A percentile compares a stretch with the other conserved stretches of the same genome.
Conservation (phyloP, 2,797 vertebrate genomes). For the Sebastes taczanowskii region DNA sequence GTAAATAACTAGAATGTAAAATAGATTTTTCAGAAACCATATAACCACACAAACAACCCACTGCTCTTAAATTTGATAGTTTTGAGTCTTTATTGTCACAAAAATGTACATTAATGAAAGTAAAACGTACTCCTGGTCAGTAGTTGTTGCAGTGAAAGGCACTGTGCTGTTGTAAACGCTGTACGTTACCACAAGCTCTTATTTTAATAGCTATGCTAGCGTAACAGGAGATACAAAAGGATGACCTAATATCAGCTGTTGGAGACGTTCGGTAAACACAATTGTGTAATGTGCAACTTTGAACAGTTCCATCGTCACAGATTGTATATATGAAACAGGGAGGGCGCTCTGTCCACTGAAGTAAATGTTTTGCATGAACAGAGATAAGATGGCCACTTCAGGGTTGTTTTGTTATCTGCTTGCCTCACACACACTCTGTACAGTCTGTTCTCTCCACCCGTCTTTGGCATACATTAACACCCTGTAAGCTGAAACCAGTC, state of each 20-base stretch:
- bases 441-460: background rate
- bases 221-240: background rate
- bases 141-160: background rate
- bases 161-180: too few species aligned
- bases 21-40: background rate
- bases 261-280: background rate
- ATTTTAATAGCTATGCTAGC: background rate
- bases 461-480: background rate
- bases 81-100: background rate
- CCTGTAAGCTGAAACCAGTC: slow-evolving; percentile 33
- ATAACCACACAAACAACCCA: background rate
- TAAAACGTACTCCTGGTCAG: rapidly evolving
- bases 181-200: background rate
- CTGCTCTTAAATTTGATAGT: background rate
- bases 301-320: background rate
- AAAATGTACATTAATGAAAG: background rate
- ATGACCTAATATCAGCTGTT: background rate
- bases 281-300: background rate
- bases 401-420: slow-evolving; percentile 49
- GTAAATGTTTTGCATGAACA: slow-evolving; percentile 22
- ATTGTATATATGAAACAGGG: rapidly evolving
- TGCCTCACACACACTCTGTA: background rate
- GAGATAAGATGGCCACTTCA: slow-evolving; percentile 38
- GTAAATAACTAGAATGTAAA: background rate
- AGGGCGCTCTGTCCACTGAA: background rate